A percentile compares a stretch with the other conserved stretches of the same genome.
Conservation (phyloP, 2,113 vertebrate species). For the Jaculus jaculus region DNA sequence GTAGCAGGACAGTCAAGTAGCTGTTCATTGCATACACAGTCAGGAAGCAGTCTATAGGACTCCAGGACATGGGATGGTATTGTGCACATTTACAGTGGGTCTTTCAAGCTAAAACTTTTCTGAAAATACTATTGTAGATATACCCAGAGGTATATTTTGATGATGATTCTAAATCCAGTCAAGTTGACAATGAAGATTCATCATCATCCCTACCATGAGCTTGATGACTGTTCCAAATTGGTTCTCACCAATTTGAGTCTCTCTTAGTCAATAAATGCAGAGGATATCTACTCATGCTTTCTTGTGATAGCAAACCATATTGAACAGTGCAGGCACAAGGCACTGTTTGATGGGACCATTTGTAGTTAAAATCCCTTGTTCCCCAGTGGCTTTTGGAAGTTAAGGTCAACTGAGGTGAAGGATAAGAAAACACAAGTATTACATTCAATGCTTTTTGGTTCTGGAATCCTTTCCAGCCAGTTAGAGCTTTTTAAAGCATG, state of each 20-base stretch:
- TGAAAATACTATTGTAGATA: background rate
- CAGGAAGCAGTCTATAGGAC: background rate
- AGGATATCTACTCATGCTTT: background rate
- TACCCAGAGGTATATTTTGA: background rate
- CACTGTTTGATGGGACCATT: background rate
- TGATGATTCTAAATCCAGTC: background rate
- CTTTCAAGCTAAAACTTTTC: background rate
- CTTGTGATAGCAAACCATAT: background rate
- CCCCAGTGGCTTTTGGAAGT: background rate
- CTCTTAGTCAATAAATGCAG: background rate
- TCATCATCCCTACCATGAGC: background rate
- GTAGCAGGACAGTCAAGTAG: background rate
- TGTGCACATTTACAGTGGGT: background rate
- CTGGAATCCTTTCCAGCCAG: background rate
- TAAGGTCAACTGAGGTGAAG: background rate
- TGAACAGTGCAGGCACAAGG: background rate
- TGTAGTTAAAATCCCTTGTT: background rate
- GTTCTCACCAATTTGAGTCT: background rate
- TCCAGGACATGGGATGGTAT: background rate
- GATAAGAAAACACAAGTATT: background rate
- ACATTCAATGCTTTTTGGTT: background rate
- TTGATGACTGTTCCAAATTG: background rate
- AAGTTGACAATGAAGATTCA: background rate
- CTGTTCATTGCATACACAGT: background rate
- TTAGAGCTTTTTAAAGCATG: background rate